Conservation (phyloP, 2,888 invertebrate species). For the Lasioglossum figueresi region DNA sequence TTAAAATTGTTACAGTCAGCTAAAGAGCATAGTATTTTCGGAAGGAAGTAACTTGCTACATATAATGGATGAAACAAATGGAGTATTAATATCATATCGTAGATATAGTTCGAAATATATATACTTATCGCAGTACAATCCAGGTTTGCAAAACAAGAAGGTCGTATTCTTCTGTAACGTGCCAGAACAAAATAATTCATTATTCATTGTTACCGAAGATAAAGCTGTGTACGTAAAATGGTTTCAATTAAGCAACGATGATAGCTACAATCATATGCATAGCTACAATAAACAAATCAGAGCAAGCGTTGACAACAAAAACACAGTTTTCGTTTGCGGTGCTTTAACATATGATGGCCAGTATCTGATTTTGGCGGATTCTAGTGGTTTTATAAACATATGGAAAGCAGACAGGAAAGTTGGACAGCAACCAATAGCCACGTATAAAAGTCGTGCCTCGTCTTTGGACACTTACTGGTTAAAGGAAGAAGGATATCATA, state of each 20-base stretch:
- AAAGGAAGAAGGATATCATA: conserved; percentile 70
- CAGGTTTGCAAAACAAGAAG: conserved; percentile 65
- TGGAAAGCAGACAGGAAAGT: conserved; percentile 80
- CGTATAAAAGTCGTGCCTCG: conserved; percentile 76
- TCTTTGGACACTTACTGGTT: conserved; percentile 80
- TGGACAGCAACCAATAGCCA: conserved; percentile 72
- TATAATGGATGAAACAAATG: conserved; percentile 74
- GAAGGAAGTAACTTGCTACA: conserved; percentile 70
- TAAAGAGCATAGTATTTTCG: conserved; percentile 62
- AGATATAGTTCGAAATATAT: conserved; percentile 54
- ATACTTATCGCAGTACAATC: conserved; percentile 75
- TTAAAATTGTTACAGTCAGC: conserved; percentile 33
- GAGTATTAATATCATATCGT: conserved; percentile 71
- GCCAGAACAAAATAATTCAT: conserved; percentile 69
- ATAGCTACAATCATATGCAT: conserved; percentile 68
- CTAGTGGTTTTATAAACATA: conserved; percentile 82
- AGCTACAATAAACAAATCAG: conserved; percentile 71
- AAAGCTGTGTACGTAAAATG: conserved; percentile 75
- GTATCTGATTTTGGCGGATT: conserved; percentile 83
- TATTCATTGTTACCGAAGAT: conserved; percentile 78
- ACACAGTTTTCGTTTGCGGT: conserved; percentile 78
- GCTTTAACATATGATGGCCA: conserved; percentile 83
- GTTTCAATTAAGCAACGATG: conserved; percentile 58
- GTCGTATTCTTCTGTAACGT: conserved; percentile 75
- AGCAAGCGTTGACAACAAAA: conserved; percentile 69